Evolutionary conservation across 2,888 invertebrate species (phyloP), one percentile per base, ranked within the genome.

Genomic region (Biston stratarius): DNA sequence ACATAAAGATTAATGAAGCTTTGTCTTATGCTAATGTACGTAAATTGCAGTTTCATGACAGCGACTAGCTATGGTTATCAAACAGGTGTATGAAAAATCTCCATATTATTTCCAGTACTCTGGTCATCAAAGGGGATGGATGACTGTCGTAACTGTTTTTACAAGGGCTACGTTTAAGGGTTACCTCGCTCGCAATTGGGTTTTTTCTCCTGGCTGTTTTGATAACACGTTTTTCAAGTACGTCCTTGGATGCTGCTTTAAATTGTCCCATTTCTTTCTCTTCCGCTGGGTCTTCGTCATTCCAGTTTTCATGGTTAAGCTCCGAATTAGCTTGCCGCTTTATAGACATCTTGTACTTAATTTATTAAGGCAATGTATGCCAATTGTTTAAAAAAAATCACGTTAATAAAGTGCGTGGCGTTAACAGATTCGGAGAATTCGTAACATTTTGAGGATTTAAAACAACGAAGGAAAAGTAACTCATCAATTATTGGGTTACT

Each of bases 271-370:
- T 95, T 77, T 97, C 96, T 83, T 97, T 97, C 34, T 83, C 81
- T 57, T 87, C 88, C 59, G 95, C 75, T 58, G 96, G 96, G 1
- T 97, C 96, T 63, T 97, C 97, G 68, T 95, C 91, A 83, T 98
- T 96, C 98, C 98, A 98, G 85, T 98, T 98, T 11, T 97, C 96
- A 79, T 97, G 97, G 88, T 96, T 97, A 72, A 98, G 88, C 65
- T 97, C 96, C 33, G 94, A 94, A 6, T 96, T 95, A 38, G 98
- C 97, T 76, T 93, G 89, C 71, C 98, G 95, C 92, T 98, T 98
- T 59, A 89, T 86, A 76, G 96, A 94, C 97, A 97, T 97, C 62
- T 68, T 83, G 55, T 14, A 44, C n/a, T 47, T 58, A 40, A 51
- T n/a, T 67, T 68, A 53, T 56, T 44, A 58, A 3, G 38, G 40